Percentiles rank a stretch among this genome's conserved stretches.
phyloP scores from a whole-genome alignment of 1,140 invertebrate species.

The Ips nitidus region DNA sequence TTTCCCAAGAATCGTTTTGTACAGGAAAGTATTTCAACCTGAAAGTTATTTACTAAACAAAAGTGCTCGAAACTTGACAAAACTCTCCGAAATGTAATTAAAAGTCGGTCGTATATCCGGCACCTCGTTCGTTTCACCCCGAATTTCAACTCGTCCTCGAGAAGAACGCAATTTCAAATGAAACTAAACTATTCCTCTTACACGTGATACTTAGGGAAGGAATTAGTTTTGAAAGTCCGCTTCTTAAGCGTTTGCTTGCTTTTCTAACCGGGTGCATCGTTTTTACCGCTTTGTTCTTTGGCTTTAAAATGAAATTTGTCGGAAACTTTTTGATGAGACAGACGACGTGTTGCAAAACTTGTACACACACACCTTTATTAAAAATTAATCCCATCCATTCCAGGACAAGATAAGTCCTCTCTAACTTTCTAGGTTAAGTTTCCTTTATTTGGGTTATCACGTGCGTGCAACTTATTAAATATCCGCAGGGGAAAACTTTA shows the following conservation, averaged over 20 bases:
- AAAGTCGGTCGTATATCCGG: constrained; percentile 7
- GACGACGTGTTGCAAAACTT: not conserved
- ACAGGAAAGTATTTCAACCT: not conserved
- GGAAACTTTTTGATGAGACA: not conserved
- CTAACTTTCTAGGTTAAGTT: not conserved
- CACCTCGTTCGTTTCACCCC: constrained; percentile 1
- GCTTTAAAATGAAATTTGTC: not conserved
- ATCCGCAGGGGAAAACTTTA: not conserved
- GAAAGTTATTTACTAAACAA: not conserved
- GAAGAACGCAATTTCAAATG: constrained; percentile 1
- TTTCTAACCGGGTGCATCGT: too few relatives aligned
- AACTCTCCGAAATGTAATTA: constrained; percentile 5
- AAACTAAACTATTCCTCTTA: constrained; percentile 8
- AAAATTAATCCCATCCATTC: constrained; percentile 1
- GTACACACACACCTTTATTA: not conserved
- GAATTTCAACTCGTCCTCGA: not conserved
- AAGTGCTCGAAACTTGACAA: not conserved
- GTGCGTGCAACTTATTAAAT: constrained; percentile 5
- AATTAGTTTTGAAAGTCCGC: too few relatives aligned
- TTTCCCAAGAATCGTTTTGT: not conserved
- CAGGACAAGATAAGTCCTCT: not conserved
- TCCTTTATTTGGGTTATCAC: constrained; percentile 3
- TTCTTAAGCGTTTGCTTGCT: too few relatives aligned
- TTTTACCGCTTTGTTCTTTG: too few relatives aligned
- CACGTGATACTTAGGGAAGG: not conserved